Base-by-base conservation (phyloP, 2,888 invertebrate species). In the Amblyjoppa proteus region DNA sequence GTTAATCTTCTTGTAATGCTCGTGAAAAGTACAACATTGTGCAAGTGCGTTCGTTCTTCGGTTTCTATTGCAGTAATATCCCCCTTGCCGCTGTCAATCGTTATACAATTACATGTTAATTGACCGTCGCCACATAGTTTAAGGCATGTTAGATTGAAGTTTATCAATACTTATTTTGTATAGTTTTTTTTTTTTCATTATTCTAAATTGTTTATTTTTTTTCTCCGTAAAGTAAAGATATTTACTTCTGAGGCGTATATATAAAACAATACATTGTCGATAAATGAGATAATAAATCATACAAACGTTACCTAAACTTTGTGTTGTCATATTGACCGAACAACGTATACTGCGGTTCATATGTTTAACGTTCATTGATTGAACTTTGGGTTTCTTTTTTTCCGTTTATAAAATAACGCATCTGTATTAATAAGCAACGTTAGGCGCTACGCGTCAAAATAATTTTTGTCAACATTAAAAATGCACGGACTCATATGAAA, bases 141-240 rank as follows among this genome's bases (percentile, higher is more conserved):
- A 77, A 77, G 77, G 77, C 77, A 77, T 68, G 77, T 64, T 77
- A 77, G 68, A 77, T 77, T 68, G 68, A 77, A 41, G 38, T 77
- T 77, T 77, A 68, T 77, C 66, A 68, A 68, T 77, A 77, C 77
- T 77, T 77, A 77, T 77, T 41, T 28, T 25, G 53, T 75, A 66
- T 53, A 64, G 16, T 73, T 41, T 31, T 69, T 34, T 34, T 88
- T 89, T 90, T 64, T 64, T 34, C 61, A 34, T 64, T 88, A 89
- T 89, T 86, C 88, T 89, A 89, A 88, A 89, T 87, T 88, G 86
- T 90, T 90, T 90, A 89, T 89, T 90, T 86, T 86, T 90, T 89
- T 90, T 87, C 87, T 91, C 89, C 88, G 88, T 86, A 88, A 34
- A 89, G 88, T 89, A 90, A 90, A 88, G 88, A 88, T 77, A 71